phyloP scores from a whole-genome alignment of 2,888 invertebrate species.

The Drosophila hawaiiensis region DNA sequence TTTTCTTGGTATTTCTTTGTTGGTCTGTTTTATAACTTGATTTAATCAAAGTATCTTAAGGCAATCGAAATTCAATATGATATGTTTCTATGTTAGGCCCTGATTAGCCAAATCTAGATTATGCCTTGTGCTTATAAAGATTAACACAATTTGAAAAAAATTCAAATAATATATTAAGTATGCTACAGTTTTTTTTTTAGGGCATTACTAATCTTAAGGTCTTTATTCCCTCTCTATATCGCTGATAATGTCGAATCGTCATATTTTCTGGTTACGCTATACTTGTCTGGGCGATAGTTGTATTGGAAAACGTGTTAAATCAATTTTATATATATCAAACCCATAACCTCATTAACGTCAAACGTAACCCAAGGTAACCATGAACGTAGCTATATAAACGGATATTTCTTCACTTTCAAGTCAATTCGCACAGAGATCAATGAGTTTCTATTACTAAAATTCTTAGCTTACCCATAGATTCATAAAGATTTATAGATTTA shows the following conservation, averaged over 20 bases:
- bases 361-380: background rate
- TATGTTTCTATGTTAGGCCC: slow-evolving; percentile 15
- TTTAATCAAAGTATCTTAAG: slow-evolving; percentile 28
- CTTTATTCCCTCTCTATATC: background rate
- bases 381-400: background rate
- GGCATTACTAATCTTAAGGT: too few species aligned
- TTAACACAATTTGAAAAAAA: slow-evolving; percentile 18
- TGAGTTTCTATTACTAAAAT: background rate
- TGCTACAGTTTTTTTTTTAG: background rate
- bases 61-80: slow-evolving; percentile 12
- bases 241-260: background rate
- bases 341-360: too few species aligned
- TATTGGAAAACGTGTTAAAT: background rate
- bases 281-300: background rate
- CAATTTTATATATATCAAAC: background rate
- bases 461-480: background rate
- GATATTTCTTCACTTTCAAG: background rate
- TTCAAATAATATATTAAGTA: slow-evolving; percentile 2
- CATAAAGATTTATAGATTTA: background rate
- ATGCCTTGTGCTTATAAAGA: background rate
- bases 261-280: too few species aligned
- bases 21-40: slow-evolving; percentile 12
- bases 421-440: background rate
- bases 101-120: slow-evolving; percentile 25
- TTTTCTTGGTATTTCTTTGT: background rate